phyloP scores from a whole-genome alignment of 2,113 vertebrate species.

The Dipodomys spectabilis region DNA sequence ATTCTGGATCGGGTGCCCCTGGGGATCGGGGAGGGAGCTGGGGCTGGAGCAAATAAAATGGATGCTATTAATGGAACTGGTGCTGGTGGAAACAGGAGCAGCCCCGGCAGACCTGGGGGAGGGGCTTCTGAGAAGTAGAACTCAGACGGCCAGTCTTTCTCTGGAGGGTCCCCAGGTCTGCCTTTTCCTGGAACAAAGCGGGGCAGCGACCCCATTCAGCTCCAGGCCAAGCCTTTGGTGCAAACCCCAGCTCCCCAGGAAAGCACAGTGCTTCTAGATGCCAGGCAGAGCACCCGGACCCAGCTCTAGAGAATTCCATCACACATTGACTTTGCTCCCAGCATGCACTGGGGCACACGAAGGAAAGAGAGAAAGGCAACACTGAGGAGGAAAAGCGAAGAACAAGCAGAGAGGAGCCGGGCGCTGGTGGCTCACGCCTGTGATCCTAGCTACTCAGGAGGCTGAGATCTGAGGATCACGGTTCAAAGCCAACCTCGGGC shows the following conservation, averaged over 20 bases:
- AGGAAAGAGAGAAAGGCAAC: too few species aligned
- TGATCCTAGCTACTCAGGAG: too few species aligned
- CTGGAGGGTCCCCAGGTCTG: not conserved
- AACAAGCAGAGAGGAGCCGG: too few species aligned
- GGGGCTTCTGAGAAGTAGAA: conserved; percentile 51
- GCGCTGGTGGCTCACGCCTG: too few species aligned
- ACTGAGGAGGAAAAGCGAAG: too few species aligned
- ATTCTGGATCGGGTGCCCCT: conserved; percentile 75
- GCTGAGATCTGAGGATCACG: too few species aligned
- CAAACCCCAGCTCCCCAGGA: not conserved
- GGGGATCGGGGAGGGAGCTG: conserved; percentile 67
- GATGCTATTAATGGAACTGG: conserved; percentile 81
- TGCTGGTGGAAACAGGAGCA: conserved; percentile 76
- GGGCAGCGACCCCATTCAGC: not conserved
- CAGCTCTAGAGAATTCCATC: conserved; percentile 22
- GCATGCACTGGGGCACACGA: not conserved
- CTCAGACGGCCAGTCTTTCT: not conserved
- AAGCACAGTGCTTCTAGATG: too few species aligned
- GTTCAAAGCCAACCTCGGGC: too few species aligned
- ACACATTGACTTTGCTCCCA: not conserved
- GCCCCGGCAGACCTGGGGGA: not conserved
- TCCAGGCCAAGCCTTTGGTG: not conserved
- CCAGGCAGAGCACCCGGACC: not conserved
- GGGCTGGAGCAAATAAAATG: conserved; percentile 76
- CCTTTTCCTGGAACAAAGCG: not conserved